Evolutionary conservation across 2,113 vertebrate genomes (phyloP), one percentile per base, ranked within the genome.

Genomic region (Leuciscus idus): DNA sequence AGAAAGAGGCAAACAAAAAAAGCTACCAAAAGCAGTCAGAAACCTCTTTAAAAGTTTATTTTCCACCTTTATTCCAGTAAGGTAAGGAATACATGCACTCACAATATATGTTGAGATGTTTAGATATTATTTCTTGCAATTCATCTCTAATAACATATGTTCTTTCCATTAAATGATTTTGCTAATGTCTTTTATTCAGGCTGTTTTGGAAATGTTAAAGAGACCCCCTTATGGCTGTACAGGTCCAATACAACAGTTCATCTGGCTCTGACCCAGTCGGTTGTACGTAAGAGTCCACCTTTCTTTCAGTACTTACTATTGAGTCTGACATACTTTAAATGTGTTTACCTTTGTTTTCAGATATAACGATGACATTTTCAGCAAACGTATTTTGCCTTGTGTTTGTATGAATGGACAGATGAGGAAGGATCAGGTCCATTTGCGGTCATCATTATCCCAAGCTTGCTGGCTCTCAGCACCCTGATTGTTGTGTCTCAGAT

Each of bases 391-490:
- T 82, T 23, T 39, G n/a, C 52, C 33, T 76, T 85, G 73, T 84
- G 76, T 85, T 64, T 80, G 43, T 85, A 46, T 87, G 39, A 59
- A 55, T 61, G 81, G 9, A 8, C 88, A 95, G 93, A 90, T 33
- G 86, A 89, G 43, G 91, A 91, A 83, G 90, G 90, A 2, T 87
- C 90, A 13, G 81, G 86, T 59, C 87, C 86, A 3, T 76, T 93
- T 23, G 92, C 90, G 2, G 68, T 92, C 23, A 92, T 95, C 28
- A 87, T 93, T 83, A 92, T 95, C n/a, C 94, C 93, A 0, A 88
- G 88, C 52, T 87, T 95, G 59, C 86, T 95, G 87, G 90, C 90
- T 84, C 88, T 90, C 0, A 92, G 92, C 85, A 92, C 93, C 0
- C 86, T 95, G 76, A 77, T 93, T 15, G 75, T 92, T 1, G 70